Evolutionary conservation across 2,113 vertebrate genomes (phyloP), one percentile per base, ranked within the genome.

Genomic region (Fregetta grallaria): DNA sequence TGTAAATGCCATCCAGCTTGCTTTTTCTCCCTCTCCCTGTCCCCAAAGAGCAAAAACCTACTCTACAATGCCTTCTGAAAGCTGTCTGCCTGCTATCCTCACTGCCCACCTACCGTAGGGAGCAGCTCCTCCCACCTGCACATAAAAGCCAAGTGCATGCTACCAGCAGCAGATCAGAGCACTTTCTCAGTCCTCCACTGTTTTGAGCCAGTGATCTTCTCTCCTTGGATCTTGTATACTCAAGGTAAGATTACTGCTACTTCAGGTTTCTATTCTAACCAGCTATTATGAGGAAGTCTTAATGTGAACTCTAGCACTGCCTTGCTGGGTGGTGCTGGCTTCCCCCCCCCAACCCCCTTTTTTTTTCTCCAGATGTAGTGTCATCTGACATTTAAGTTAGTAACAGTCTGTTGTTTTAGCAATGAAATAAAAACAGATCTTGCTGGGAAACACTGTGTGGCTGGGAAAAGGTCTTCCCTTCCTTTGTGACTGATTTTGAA

Each of bases 111-210:
- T 99, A 98, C 98, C 85, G 77, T 94, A 96, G 96, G 96, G 84
- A 94, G 95, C 97, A 97, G 98, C 99, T 98, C 99, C 99, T 98
- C 99, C 99, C 98, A 99, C 98, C 98, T 98, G 98, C 97, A 97
- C 98, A 99, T 99, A 99, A 99, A 99, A 99, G 98, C 99, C 98
- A 98, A 98, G 98, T 97, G 98, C 98, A 98, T 98, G 98, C 98
- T 98, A 98, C 97, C 97, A 94, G 97, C 98, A 94, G 98, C 98
- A 96, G 98, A 97, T 98, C 98, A 98, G 98, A 98, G 97, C 97
- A 97, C 98, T 97, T 97, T 98, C 97, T 96, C 98, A 97, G 97
- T 96, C 97, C 95, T 97, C 97, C 97, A 89, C 97, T 96, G 92
- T 97, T 96, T 97, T 97, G 97, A 98, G 97, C 95, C 96, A 97